Conservation (phyloP, 1,140 invertebrate genomes). For the Drosophila ironensis region DNA sequence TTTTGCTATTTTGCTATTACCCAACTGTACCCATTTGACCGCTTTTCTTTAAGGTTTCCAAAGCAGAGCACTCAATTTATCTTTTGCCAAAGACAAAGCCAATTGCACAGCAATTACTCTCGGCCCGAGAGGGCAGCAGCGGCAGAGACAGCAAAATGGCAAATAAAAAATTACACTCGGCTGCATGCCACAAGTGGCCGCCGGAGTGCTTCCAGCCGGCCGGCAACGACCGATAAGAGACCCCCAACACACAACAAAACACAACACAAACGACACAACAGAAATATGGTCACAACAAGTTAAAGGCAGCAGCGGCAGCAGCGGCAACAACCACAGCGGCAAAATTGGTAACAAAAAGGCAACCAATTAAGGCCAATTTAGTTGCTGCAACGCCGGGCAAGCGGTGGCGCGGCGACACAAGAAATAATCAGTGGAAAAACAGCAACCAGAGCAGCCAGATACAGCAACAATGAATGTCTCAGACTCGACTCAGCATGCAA, state of each 20-base stretch:
- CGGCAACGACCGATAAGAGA: conserved; percentile 74
- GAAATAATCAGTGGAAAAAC: conserved; percentile 69
- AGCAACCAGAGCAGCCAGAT: conserved; percentile 24
- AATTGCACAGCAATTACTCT: conserved; percentile 21
- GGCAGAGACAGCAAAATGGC: conserved; percentile 12
- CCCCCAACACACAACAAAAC: conserved; percentile 47
- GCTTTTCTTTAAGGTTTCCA: not conserved
- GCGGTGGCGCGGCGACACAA: conserved; percentile 66
- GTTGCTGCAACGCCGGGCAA: conserved; percentile 62
- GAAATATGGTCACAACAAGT: conserved; percentile 46
- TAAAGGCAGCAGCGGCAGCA: conserved; percentile 46
- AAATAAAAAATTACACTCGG: conserved; percentile 29
- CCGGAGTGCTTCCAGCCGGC: conserved; percentile 53
- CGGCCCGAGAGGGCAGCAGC: conserved; percentile 18
- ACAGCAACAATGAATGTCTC: conserved; percentile 30
- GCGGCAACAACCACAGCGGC: conserved; percentile 45
- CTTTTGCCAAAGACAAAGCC: conserved; percentile 8
- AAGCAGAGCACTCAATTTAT: not conserved
- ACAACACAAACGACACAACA: conserved; percentile 55
- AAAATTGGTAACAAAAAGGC: conserved; percentile 58
- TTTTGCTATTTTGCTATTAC: too few relatives aligned
- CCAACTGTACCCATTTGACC: too few relatives aligned
- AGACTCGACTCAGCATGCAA: conserved; percentile 45
- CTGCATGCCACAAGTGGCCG: conserved; percentile 66
- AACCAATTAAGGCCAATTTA: conserved; percentile 79